Evolutionary conservation across 2,113 vertebrate species (phyloP), one percentile per base, ranked within the genome.

Genomic region (Lophura nycthemera): DNA sequence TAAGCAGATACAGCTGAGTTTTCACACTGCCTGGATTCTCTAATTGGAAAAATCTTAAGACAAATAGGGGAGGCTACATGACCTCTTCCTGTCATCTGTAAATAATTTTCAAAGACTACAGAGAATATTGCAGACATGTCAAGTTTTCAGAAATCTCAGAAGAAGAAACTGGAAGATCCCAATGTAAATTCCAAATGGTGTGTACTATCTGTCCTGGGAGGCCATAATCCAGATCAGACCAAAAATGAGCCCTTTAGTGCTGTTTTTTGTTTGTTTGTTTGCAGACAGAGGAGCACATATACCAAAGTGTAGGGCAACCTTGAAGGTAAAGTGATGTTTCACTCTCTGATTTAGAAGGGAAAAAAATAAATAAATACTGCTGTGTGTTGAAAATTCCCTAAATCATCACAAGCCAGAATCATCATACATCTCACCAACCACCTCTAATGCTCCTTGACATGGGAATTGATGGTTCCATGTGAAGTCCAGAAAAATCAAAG

Each of bases 21-120:
- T 90, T 84, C 66, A 83, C 4, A 18, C 29, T 75, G 61, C 57
- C 57, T 75, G 48, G 86, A 72, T 91, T 92, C 70, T 89, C 81
- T 82, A 82, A 79, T 16, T 92, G 87, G 84, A 93, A 94, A 93
- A 82, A 71, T 72, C 66, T 92, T 87, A 89, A 95, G 87, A 82
- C 70, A 91, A 93, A 92, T 87, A 79, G 20, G 29, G 86, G 70
- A 91, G 66, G 54, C 66, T 36, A 91, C 57, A 63, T 79, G 54
- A 87, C 75, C 17, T 43, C 32, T 92, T 89, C 66, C 74, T 92
- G 84, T 72, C 78, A 89, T 84, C 78, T 87, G 93, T 75, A 85
- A 95, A 91, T 84, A 87, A 93, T 91, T 96, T 87, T 75, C 32
- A 65, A 88, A 79, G 57, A 65, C 89, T 87, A 79, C 54, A 76